These are phyloP conservation scores for Dione juno DNA, from an alignment of 2,888 invertebrate genomes.

Conservation along the genomic window DNA sequence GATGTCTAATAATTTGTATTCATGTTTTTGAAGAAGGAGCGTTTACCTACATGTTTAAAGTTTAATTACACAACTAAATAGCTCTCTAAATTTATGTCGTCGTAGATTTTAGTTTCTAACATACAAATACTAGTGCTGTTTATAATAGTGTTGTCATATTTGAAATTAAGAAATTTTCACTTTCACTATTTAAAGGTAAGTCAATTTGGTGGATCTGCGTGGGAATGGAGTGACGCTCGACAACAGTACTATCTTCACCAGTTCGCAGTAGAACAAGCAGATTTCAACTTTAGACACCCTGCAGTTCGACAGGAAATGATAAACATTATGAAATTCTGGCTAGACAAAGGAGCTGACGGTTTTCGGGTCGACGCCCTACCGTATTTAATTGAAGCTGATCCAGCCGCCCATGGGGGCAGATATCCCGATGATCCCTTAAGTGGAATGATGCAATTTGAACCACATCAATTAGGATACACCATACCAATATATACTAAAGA, in stretches of 20 bases:
- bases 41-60: too few relatives aligned
- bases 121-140: too few relatives aligned
- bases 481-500: conserved; percentile 86
- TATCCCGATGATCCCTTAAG: conserved; percentile 82
- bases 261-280: conserved; percentile 85
- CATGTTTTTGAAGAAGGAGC: too few relatives aligned
- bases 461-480: conserved; percentile 81
- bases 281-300: conserved; percentile 87
- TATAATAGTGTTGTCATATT: background rate
- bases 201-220: conserved; percentile 86
- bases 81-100: too few relatives aligned
- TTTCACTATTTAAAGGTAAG: conserved; percentile 61
- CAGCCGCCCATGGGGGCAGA: conserved; percentile 62
- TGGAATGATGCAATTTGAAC: conserved; percentile 68
- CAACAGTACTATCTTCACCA: conserved; percentile 88
- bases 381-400: conserved; percentile 81
- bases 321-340: conserved; percentile 88
- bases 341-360: conserved; percentile 89
- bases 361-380: conserved; percentile 88
- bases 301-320: conserved; percentile 79
- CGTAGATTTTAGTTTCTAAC: too few relatives aligned
- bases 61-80: too few relatives aligned
- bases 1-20: too few relatives aligned
- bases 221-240: conserved; percentile 86
- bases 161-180: background rate